Conservation (phyloP, 2,113 vertebrate genomes). For the Cinclus cinclus region DNA sequence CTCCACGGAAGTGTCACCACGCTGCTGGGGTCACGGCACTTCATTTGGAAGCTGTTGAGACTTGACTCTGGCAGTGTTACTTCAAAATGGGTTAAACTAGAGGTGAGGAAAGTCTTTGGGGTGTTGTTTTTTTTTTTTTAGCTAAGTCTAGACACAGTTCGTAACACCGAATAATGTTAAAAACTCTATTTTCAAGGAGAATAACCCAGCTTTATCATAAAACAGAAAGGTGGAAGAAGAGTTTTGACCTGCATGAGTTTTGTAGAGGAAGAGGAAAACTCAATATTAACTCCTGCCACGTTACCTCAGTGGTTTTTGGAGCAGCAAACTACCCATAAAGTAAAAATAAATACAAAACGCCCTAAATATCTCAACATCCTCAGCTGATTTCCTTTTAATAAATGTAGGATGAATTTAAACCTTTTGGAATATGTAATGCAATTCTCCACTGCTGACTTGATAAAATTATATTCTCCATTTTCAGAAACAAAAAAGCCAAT, state of each 20-base stretch:
- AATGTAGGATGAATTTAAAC: not conserved
- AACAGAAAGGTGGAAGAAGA: not conserved
- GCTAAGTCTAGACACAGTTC: not conserved
- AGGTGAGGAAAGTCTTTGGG: not conserved
- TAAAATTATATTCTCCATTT: not conserved
- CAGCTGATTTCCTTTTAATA: not conserved
- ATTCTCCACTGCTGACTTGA: not conserved
- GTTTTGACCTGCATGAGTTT: not conserved
- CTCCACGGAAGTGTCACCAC: rapidly evolving
- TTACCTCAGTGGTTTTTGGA: not conserved
- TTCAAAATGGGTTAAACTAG: not conserved
- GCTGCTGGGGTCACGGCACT: not conserved
- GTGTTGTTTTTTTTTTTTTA: not conserved
- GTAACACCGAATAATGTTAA: not conserved
- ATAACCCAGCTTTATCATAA: not conserved
- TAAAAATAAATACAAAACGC: not conserved
- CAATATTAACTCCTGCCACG: not conserved
- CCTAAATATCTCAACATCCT: not conserved
- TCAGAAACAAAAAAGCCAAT: not conserved
- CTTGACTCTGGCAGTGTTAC: not conserved
- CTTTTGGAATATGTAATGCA: not conserved
- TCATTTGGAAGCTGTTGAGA: not conserved
- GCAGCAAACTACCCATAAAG: not conserved
- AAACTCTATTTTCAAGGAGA: not conserved
- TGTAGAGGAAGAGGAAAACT: not conserved